Evolutionary conservation across 2,113 vertebrate genomes (phyloP).

Genomic region (Oncorhynchus kisutch): DNA sequence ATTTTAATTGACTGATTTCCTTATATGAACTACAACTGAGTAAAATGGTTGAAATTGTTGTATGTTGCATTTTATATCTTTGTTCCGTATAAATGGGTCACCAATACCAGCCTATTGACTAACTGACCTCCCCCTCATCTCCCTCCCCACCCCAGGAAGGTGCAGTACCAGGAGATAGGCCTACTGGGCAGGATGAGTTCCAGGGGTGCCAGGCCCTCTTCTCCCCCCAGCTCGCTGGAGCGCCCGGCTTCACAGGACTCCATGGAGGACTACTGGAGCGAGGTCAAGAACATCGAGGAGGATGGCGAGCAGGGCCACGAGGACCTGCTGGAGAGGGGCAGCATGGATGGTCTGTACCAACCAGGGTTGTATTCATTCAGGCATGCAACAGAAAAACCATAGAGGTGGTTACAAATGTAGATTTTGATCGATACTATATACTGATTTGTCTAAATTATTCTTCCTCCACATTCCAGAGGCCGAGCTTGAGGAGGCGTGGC

Average conservation of each 20-base stretch:
- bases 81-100: too few species aligned
- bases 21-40: too few species aligned
- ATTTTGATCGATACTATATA: too few species aligned
- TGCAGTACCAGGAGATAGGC: slow-evolving; percentile 67
- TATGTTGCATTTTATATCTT: too few species aligned
- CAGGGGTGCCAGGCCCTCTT: slow-evolving; percentile 66
- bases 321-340: slow-evolving; percentile 75
- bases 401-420: too few species aligned
- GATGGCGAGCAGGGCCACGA: slow-evolving; percentile 63
- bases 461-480: slow-evolving; percentile 71
- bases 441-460: too few species aligned
- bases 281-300: slow-evolving; percentile 81
- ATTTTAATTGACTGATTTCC: too few species aligned
- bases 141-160: slow-evolving; percentile 67
- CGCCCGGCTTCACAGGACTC: slow-evolving; percentile 68
- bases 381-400: too few species aligned
- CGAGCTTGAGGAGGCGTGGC: slow-evolving; percentile 91
- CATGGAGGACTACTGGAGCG: slow-evolving; percentile 88
- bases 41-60: too few species aligned
- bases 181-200: slow-evolving; percentile 77
- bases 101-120: too few species aligned
- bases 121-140: neutral
- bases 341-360: slow-evolving; percentile 74
- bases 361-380: too few species aligned
- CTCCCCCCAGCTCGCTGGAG: slow-evolving; percentile 67